Evolutionary conservation across 1,140 invertebrate species (phyloP), one percentile per base, ranked within the genome.

Genomic region (Solenopsis invicta): DNA sequence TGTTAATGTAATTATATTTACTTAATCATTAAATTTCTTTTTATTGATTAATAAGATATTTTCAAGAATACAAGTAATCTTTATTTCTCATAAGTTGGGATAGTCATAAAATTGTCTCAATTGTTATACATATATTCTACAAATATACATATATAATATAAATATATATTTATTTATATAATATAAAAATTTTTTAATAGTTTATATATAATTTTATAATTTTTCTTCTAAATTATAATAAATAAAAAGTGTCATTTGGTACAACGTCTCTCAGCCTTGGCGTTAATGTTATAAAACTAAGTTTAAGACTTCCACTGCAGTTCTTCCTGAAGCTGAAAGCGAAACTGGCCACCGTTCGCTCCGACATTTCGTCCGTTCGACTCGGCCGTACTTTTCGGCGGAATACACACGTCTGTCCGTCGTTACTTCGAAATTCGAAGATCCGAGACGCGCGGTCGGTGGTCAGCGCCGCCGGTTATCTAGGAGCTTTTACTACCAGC

Each of bases 401-500:
- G 21, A 48, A 77, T 69, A 69, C 4, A 81, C 12, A 24, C n/a
- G 13, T n/a, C n/a, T 52, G 9, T 59, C 16, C 9, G 18, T 29
- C 37, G 81, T 86, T 87, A 74, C 88, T 85, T 72, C 72, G 29
- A 87, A 92, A 91, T 92, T 62, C 37, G 64, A 86, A 66, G 62
- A 87, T 86, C 4, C 62, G 66, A 88, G 52, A 87, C 87, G 64
- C 84, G 21, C 21, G 82, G 88, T 91, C 86, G 92, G 88, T 91
- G 89, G 91, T 90, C 90, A 87, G 82, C 66, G 50, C 61, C 69
- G 52, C 90, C 66, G 78, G 90, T 93, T 93, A 95, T 94, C 93
- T 95, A 94, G 93, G 92, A 90, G 90, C 77, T 94, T 95, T 95
- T 94, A 95, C 92, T 94, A 91, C 94, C 92, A 86, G 85, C 74